Evolutionary conservation across 2,113 vertebrate genomes (phyloP), one percentile per base, ranked within the genome.

Genomic region (Oncorhynchus kisutch): DNA sequence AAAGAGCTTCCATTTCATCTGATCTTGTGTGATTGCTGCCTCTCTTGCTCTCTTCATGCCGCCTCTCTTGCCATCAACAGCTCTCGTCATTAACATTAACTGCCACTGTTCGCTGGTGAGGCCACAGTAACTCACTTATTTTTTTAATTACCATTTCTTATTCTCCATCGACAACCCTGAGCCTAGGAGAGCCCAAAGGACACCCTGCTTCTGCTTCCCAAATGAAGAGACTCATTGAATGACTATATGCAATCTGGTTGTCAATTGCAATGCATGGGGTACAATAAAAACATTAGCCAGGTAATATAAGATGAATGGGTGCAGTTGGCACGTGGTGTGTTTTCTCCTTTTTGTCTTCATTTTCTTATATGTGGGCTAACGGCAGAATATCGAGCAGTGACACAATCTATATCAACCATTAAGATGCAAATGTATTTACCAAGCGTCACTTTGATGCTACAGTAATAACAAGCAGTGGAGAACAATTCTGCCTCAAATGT

Each of bases 381-480:
- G 24, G 18, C 51, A 7, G 11, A 70, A 71, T 88, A 90, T 82
- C 45, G 84, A 87, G 78, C 80, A 76, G 48, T 65, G 76, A 78
- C 85, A 85, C 85, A 83, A 89, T 91, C 91, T 81, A 89, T 86
- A 91, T 86, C 82, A 83, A 79, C 88, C 86, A 87, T 91, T 91
- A 91, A 90, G 87, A 91, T 90, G 88, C 86, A 89, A 87, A 88
- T 91, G 87, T 85, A 79, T 86, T 90, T 83, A 90, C 87, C 82
- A 70, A 84, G 85, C 82, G 80, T 67, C 54, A 80, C 87, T 88
- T 86, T 86, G 85, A 87, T 87, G 85, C 82, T n/a, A 73, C 86
- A 70, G 78, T 83, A 88, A 90, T 82, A 85, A 87, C 86, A 86
- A 88, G 71, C 83, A 86, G 78, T 81, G 84, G 85, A 84, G 81